Percentiles rank a stretch among this genome's conserved stretches.
Conservation (phyloP, 2,888 invertebrate species). For the Epinotia demarniana region DNA sequence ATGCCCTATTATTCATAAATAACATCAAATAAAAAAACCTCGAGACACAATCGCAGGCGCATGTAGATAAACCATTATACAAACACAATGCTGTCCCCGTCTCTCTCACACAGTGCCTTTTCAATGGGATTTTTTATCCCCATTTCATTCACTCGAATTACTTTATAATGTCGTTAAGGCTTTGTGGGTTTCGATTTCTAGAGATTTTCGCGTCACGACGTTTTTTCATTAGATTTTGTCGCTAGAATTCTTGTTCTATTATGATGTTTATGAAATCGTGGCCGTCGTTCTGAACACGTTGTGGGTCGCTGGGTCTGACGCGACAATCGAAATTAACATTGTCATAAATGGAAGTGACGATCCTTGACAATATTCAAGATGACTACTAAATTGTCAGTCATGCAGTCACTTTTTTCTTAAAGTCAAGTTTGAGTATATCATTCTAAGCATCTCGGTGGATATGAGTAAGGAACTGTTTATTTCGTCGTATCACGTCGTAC, state of each 20-base stretch:
- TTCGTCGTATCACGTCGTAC: too few species aligned
- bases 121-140: constrained; percentile 60
- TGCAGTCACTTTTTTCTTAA: background rate
- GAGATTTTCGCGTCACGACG: constrained; percentile 41
- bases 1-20: constrained; percentile 74
- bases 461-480: background rate
- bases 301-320: background rate
- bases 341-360: constrained; percentile 23
- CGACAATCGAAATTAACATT: constrained; percentile 23
- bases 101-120: constrained; percentile 57
- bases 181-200: constrained; percentile 51
- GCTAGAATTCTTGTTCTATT: constrained; percentile 20
- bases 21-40: constrained; percentile 72
- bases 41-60: constrained; percentile 76
- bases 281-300: constrained; percentile 21
- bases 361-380: constrained; percentile 8
- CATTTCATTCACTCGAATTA: constrained; percentile 66
- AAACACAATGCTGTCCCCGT: constrained; percentile 73
- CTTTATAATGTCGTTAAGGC: constrained; percentile 63
- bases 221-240: constrained; percentile 23
- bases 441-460: background rate
- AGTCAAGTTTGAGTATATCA: too few species aligned
- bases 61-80: constrained; percentile 80
- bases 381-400: background rate
- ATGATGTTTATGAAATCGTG: constrained; percentile 29